These are phyloP conservation scores for Choristoneura rosaceana DNA, from an alignment of 2,888 invertebrate genomes.

Conservation along the genomic window DNA sequence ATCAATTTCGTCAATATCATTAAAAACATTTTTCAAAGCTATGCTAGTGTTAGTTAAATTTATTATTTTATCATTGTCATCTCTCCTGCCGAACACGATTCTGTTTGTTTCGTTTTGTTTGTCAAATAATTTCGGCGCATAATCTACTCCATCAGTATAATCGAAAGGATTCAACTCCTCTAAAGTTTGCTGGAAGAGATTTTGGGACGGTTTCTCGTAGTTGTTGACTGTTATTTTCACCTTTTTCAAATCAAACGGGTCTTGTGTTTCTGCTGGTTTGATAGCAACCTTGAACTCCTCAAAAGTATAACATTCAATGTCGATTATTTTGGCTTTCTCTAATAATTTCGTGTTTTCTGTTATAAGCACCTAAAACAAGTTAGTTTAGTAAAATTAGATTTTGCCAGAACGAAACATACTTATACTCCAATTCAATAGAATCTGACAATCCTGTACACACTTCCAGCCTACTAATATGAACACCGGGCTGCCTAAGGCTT, in stretches of 20 bases:
- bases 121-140: constrained; percentile 20
- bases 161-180: constrained; percentile 21
- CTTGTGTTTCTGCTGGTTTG: background rate
- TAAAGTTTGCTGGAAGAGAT: constrained; percentile 40
- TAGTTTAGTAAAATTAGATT: background rate
- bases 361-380: constrained; percentile 56
- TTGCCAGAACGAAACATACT: too few species aligned
- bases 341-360: constrained; percentile 53
- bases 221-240: constrained; percentile 30
- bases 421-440: too few species aligned
- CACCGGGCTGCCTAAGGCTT: too few species aligned
- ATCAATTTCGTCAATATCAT: constrained; percentile 13
- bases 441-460: too few species aligned
- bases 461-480: too few species aligned
- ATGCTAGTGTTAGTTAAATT: constrained; percentile 5
- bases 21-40: constrained; percentile 9
- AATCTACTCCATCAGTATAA: constrained; percentile 13
- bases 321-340: constrained; percentile 47
- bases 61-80: constrained; percentile 24
- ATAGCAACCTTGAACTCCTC: constrained; percentile 53
- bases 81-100: background rate
- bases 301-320: constrained; percentile 51
- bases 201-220: constrained; percentile 24
- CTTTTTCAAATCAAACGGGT: constrained; percentile 41
- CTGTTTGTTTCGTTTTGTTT: background rate